A percentile compares a stretch with the other conserved stretches of the same genome.
These are phyloP conservation scores for Drosophila quasianomalipes DNA, from an alignment of 2,888 invertebrate genomes.

Conservation along the genomic window DNA sequence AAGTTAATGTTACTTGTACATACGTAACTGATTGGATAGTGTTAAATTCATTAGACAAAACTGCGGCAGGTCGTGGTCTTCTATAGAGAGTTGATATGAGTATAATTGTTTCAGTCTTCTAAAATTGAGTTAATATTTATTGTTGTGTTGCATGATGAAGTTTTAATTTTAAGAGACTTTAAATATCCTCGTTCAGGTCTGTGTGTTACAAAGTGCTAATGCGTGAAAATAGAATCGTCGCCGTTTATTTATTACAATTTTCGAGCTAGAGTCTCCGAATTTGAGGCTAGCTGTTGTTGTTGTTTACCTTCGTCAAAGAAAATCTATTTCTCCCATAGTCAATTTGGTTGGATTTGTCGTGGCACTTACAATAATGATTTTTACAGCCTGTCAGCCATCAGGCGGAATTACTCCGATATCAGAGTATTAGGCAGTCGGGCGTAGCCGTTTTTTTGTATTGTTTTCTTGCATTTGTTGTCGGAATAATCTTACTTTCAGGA, in stretches of 20 bases:
- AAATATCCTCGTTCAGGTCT: no score
- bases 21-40: background rate
- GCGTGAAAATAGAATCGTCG: no score
- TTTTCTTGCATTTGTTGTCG: background rate
- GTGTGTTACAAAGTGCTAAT: no score
- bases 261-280: no score
- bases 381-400: background rate
- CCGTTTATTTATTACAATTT: no score
- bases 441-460: no score
- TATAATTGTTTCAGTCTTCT: background rate
- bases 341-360: background rate
- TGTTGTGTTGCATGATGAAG: background rate
- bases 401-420: background rate
- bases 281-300: background rate
- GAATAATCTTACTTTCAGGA: background rate
- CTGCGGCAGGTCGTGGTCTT: background rate
- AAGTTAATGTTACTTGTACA: background rate
- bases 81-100: background rate
- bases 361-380: background rate
- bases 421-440: background rate
- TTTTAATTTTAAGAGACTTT: background rate
- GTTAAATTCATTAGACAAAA: background rate
- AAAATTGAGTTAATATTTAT: background rate
- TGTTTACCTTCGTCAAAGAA: background rate
- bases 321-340: background rate